phyloP scores from a whole-genome alignment of 2,888 invertebrate species.

The Steinernema scapterisci region DNA sequence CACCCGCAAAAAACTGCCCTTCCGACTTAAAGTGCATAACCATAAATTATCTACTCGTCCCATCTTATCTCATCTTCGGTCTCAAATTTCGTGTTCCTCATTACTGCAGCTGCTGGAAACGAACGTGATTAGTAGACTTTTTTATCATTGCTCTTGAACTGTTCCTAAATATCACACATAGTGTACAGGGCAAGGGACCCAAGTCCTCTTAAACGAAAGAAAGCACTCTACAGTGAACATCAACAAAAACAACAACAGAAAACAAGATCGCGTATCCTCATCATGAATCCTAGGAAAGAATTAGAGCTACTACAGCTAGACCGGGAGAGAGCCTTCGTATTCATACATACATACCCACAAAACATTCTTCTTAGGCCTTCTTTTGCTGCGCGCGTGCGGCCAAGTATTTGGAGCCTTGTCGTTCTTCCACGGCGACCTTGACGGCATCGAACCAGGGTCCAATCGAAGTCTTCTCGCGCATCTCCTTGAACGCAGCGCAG shows the following conservation, averaged over 20 bases:
- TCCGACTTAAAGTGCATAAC: neutral
- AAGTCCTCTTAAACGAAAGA: no score
- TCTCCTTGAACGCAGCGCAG: constrained; percentile 61
- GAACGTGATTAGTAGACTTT: no score
- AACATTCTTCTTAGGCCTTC: neutral
- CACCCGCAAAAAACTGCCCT: neutral
- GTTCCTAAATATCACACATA: neutral
- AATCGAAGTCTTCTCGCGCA: constrained; percentile 52
- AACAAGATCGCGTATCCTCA: neutral
- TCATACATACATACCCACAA: neutral
- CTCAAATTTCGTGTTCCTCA: no score
- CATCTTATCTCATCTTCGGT: no score
- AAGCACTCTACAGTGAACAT: neutral
- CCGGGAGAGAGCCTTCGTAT: neutral
- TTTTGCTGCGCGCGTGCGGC: neutral
- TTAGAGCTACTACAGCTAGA: no score
- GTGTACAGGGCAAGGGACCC: no score
- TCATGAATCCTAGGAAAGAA: no score
- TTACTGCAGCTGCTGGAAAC: no score
- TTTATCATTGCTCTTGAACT: constrained; percentile 1
- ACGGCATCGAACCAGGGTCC: constrained; percentile 54
- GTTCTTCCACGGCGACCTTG: constrained; percentile 50
- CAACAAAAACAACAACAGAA: constrained; percentile 21
- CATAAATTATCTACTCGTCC: neutral
- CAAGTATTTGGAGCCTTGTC: constrained; percentile 29